Percentiles rank a stretch among this genome's conserved stretches.
phyloP scores from a whole-genome alignment of 2,888 invertebrate genomes.

The Agonopterix alstromeriana region DNA sequence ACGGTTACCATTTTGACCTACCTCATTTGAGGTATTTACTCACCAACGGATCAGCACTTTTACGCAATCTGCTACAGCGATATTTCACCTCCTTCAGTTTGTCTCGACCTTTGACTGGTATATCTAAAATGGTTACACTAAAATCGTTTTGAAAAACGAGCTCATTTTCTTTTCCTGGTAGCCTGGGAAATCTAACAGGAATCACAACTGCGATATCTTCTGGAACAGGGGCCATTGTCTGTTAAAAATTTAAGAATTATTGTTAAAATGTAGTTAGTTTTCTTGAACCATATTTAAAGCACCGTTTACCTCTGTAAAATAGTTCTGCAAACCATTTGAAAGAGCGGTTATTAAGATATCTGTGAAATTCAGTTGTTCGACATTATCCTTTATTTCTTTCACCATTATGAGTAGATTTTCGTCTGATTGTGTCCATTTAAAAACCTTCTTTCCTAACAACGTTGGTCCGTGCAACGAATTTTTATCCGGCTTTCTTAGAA shows the following conservation, averaged over 20 bases:
- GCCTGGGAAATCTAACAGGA: slow-evolving; percentile 36
- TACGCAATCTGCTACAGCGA: slow-evolving; percentile 40
- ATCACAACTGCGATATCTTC: slow-evolving; percentile 42
- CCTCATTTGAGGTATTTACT: slow-evolving; percentile 26
- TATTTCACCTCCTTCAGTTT: slow-evolving; percentile 34
- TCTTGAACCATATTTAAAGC: not conserved
- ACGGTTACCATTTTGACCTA: too few species aligned
- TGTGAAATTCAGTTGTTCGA: slow-evolving; percentile 47
- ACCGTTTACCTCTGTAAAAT: slow-evolving; percentile 44
- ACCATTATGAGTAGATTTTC: slow-evolving; percentile 45
- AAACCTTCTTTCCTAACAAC: slow-evolving; percentile 55
- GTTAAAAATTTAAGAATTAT: slow-evolving; percentile 14
- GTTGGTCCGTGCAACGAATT: slow-evolving; percentile 59
- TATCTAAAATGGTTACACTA: slow-evolving; percentile 61
- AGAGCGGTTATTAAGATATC: slow-evolving; percentile 65
- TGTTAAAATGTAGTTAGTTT: slow-evolving; percentile 1
- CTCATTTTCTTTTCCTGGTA: slow-evolving; percentile 13
- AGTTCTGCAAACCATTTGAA: slow-evolving; percentile 60
- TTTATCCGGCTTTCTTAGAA: slow-evolving; percentile 42
- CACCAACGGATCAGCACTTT: slow-evolving; percentile 57
- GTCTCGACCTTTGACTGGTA: slow-evolving; percentile 42
- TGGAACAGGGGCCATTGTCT: slow-evolving; percentile 35
- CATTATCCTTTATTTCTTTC: slow-evolving; percentile 41
- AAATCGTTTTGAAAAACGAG: slow-evolving; percentile 58
- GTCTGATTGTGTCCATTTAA: slow-evolving; percentile 49